Base-by-base conservation (phyloP, 2,888 invertebrate genomes). In the Syrista parreyssii region DNA sequence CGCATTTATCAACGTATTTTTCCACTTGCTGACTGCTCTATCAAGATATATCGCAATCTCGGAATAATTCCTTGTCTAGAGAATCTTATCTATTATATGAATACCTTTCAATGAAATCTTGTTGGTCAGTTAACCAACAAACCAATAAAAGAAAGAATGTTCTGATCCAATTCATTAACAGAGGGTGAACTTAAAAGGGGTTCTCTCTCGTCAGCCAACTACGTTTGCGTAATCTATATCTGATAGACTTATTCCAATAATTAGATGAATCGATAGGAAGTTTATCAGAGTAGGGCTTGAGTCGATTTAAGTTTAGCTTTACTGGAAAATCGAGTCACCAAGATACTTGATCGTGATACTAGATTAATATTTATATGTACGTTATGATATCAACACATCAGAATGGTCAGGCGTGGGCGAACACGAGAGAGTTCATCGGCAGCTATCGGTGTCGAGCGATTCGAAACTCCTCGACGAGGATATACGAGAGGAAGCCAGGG, bases 401-500 rank as follows among this genome's bases (percentile, higher is more conserved):
- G 97, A 96, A 92, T 97, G 96, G 97, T 95, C 95, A 89, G 95
- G 95, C 88, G 89, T 91, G 82, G 94, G 94, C 84, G 95, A 96
- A 87, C 96, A 96, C 91, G 97, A 96, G 92, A 94, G 96, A 89
- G 97, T 97, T 84, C 95, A 97, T 91, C 94, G 97, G 90, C 97
- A 97, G 92, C 94, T 97, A 88, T 97, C 97, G 80, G 97, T 97
- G 87, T 97, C 97, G 82, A 97, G 97, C 87, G 97, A 98, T 93
- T 97, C 97, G 87, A 97, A 97, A 92, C 94, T 97, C 86, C 93
- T 98, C 87, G 97, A 98, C 92, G 97, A 97, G 90, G 96, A 97
- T 89, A 97, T 96, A 91, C 93, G 97, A 90, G 97, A 97, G 92
- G 97, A 97, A 92, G 95, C 97, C 84, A 94, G 96, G 91, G 97